Evolutionary conservation across 2,797 vertebrate genomes (phyloP), one percentile per base, ranked within the genome.

Genomic region (Buphagus erythrorhynchus): DNA sequence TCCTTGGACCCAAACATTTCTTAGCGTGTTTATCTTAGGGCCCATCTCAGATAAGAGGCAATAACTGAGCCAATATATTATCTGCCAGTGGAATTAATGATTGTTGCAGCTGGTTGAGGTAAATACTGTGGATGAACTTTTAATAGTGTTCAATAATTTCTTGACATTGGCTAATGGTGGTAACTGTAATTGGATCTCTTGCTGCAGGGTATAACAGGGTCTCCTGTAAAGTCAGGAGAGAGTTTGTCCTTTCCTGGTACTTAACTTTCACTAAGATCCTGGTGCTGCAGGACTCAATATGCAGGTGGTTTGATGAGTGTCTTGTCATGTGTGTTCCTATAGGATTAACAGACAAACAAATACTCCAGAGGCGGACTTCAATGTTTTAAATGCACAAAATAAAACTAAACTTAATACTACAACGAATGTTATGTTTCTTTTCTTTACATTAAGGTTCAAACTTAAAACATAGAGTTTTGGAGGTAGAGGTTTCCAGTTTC

Each of bases 111-210:
- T 91, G 81, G 69, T 51, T 46, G 78, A 95, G 72, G 71, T 83
- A 33, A 67, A 66, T 75, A 51, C 26, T 24, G 40, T 66, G 48
- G 35, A 52, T 74, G 43, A 68, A 78, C 88, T 92, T 94, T 83
- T 65, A 55, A 78, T 69, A 81, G 63, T 36, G 54, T 48, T 86
- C 66, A 48, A 10, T 95, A 94, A 80, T 97, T 96, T 96, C 95
- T 71, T 89, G 63, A 82, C 82, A 51, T 58, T 72, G 68, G 62
- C 67, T 96, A 95, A 85, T 71, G 42, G 18, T 62, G 33, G 57
- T 35, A 62, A 76, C 57, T 16, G 9, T 83, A 82, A 91, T 79
- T 75, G 40, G 28, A 38, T 61, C 24, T 88, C 74, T 86, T 79
- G 71, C 71, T 93, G 45, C 57, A 88, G 63, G 54, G 26, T 86